A percentile compares a stretch with the other conserved stretches of the same genome.
phyloP scores from a whole-genome alignment of 2,888 invertebrate species.

The Patella pellucida region DNA sequence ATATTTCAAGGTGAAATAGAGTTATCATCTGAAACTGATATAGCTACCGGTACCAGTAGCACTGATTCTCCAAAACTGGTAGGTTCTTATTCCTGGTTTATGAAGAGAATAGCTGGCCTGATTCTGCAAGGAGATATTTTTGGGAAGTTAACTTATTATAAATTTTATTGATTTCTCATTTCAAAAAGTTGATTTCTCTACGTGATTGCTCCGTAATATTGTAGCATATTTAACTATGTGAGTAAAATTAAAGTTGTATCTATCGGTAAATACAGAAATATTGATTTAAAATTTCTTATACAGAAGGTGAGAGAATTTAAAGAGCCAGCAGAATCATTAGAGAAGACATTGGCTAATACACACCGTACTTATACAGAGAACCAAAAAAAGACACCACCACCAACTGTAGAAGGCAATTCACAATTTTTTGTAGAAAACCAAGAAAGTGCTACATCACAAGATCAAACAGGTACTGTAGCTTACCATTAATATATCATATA shows the following conservation, averaged over 20 bases:
- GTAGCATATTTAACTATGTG: too few species aligned
- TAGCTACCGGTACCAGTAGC: conserved; percentile 25
- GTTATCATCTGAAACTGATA: conserved; percentile 31
- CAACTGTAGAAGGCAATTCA: conserved; percentile 47
- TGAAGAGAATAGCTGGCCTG: background rate
- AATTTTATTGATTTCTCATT: background rate
- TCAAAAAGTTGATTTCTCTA: background rate
- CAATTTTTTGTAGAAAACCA: conserved; percentile 46
- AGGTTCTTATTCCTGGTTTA: conserved; percentile 15
- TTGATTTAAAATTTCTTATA: background rate
- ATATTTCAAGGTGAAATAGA: conserved; percentile 84
- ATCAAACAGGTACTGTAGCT: too few species aligned
- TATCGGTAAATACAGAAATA: too few species aligned
- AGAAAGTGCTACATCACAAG: background rate
- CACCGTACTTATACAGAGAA: conserved; percentile 30
- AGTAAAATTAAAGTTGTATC: too few species aligned
- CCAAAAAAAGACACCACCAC: conserved; percentile 24
- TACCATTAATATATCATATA: too few species aligned
- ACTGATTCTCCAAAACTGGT: conserved; percentile 57
- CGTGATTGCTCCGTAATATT: background rate
- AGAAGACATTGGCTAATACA: conserved; percentile 80
- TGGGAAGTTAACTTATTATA: background rate
- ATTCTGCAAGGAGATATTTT: background rate
- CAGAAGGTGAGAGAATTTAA: conserved; percentile 70
- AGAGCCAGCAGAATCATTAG: conserved; percentile 82